A percentile compares a stretch with the other conserved stretches of the same genome.
phyloP scores from a whole-genome alignment of 2,797 vertebrate species.

The Coilia nasus region DNA sequence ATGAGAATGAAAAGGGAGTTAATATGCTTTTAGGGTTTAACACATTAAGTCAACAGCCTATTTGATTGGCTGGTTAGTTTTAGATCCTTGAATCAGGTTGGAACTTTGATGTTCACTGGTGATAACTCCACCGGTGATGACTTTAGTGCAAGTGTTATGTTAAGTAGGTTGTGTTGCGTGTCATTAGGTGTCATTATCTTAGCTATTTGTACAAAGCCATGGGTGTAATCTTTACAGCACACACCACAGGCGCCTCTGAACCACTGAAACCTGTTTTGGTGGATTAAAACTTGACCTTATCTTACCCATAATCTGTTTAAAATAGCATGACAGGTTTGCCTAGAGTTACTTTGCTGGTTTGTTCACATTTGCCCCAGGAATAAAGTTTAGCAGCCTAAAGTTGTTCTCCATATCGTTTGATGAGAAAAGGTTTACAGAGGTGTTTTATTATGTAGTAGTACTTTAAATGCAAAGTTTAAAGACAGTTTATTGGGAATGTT shows the following conservation, averaged over 20 bases:
- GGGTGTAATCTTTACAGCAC: conserved; percentile 6
- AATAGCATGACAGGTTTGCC: conserved; percentile 4
- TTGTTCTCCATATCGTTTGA: neutral
- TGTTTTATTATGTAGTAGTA: no score
- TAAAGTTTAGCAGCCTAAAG: neutral
- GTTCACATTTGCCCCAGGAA: neutral
- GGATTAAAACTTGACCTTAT: conserved; percentile 15
- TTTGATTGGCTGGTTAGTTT: no score
- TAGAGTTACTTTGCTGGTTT: neutral
- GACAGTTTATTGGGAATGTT: neutral
- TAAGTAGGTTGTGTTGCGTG: neutral
- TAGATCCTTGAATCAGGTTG: neutral
- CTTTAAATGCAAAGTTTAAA: no score
- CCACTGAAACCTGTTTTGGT: neutral
- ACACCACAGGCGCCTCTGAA: neutral
- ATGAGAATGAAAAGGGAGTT: neutral
- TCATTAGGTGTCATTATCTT: conserved; percentile 13
- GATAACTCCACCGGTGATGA: neutral
- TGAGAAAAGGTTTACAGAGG: neutral
- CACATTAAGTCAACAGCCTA: neutral
- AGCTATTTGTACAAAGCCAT: neutral
- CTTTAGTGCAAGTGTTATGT: neutral
- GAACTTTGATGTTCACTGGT: neutral
- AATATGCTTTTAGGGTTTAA: neutral
- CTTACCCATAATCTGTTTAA: conserved; percentile 2